Evolutionary conservation across 2,888 invertebrate species (phyloP).

Genomic region (Theretra japonica): DNA sequence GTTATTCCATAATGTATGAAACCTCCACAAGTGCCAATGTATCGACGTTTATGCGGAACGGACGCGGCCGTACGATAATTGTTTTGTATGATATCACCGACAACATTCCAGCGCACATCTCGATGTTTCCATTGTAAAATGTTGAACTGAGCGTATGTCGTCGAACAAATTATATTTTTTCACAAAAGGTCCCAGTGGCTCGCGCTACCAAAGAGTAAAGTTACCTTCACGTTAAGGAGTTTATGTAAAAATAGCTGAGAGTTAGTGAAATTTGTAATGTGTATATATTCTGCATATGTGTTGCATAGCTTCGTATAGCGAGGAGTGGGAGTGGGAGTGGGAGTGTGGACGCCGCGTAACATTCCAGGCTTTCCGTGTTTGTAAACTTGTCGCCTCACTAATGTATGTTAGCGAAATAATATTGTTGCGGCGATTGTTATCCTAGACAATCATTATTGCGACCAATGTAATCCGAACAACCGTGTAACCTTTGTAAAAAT

Average conservation of each 20-base stretch:
- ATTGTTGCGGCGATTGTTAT: slow-evolving; percentile 54
- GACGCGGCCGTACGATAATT: slow-evolving; percentile 66
- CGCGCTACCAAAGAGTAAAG: slow-evolving; percentile 83
- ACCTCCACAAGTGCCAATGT: slow-evolving; percentile 78
- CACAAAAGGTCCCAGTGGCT: slow-evolving; percentile 65
- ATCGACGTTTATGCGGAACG: slow-evolving; percentile 52
- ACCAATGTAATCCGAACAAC: slow-evolving; percentile 82
- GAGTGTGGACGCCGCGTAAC: slow-evolving; percentile 54
- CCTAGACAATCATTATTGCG: slow-evolving; percentile 78
- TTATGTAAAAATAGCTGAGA: slow-evolving; percentile 64
- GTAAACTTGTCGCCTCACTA: slow-evolving; percentile 56
- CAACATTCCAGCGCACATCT: slow-evolving; percentile 63
- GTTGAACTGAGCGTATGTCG: slow-evolving; percentile 3
- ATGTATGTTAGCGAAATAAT: slow-evolving; percentile 36
- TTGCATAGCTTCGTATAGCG: slow-evolving; percentile 70
- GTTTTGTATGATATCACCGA: slow-evolving; percentile 65
- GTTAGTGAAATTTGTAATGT: slow-evolving; percentile 72
- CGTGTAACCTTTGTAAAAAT: slow-evolving; percentile 83
- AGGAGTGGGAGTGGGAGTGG: slow-evolving; percentile 43
- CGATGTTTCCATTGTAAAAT: slow-evolving; percentile 30
- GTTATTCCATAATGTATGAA: slow-evolving; percentile 34
- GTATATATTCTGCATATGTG: slow-evolving; percentile 76
- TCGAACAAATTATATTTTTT: slow-evolving; percentile 52
- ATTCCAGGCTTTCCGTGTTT: slow-evolving; percentile 75
- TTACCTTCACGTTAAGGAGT: slow-evolving; percentile 80